Conservation (phyloP, 2,113 vertebrate species). For the Podiceps cristatus region DNA sequence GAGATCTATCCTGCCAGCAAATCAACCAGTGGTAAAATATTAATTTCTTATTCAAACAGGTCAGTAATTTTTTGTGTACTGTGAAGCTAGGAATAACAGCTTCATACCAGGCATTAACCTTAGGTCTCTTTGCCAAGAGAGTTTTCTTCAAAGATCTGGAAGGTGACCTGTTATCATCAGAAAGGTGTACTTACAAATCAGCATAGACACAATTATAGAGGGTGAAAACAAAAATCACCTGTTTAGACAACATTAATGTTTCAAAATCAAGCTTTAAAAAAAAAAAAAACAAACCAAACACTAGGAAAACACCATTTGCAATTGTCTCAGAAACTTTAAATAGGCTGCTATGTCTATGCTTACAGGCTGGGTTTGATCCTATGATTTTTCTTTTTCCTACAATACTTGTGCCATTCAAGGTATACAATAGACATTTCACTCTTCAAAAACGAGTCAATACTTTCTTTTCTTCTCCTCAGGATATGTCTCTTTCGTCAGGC, state of each 20-base stretch:
- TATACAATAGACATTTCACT: not conserved
- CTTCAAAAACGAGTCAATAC: not conserved
- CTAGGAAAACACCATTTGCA: not conserved
- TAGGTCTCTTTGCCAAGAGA: not conserved
- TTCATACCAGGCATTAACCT: not conserved
- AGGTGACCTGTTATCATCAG: not conserved
- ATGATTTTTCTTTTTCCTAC: not conserved
- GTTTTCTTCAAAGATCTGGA: not conserved
- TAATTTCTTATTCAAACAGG: conserved; percentile 14
- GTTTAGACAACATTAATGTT: not conserved
- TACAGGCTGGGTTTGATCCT: not conserved
- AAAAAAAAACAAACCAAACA: not conserved
- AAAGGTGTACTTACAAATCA: not conserved
- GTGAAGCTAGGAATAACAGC: not conserved
- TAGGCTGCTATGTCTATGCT: not conserved
- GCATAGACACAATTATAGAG: not conserved
- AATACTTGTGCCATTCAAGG: not conserved
- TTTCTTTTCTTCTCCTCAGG: conserved; percentile 19
- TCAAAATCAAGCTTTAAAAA: not conserved
- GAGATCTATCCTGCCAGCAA: not conserved
- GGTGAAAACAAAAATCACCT: not conserved
- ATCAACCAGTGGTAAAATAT: not conserved
- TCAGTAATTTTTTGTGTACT: conserved; percentile 7
- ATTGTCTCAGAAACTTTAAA: not conserved
- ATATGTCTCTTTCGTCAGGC: conserved; percentile 7